Evolutionary conservation across 2,888 invertebrate genomes (phyloP).

Genomic region (Eupithecia tripunctaria): DNA sequence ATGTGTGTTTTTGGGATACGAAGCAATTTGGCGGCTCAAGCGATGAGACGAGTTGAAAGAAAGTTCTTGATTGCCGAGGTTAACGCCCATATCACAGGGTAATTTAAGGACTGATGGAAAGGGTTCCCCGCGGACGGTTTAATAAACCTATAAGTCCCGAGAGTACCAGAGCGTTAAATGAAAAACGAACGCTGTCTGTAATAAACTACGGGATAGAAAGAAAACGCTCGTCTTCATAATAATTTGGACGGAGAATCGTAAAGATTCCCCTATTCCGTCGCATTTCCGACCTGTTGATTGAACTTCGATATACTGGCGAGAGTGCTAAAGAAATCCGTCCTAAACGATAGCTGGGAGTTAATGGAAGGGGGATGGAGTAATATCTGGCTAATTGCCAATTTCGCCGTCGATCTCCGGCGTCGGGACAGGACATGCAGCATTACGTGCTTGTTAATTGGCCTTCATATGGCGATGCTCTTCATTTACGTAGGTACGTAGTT

Average conservation of each 20-base stretch:
- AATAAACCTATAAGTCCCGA: slow-evolving; percentile 16
- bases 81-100: background rate
- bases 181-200: slow-evolving; percentile 26
- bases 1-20: slow-evolving; percentile 1
- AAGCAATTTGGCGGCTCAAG: background rate
- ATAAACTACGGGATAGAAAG: slow-evolving; percentile 22
- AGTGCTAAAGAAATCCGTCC: slow-evolving; percentile 47
- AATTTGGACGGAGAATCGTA: slow-evolving; percentile 41
- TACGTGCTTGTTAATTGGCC: slow-evolving; percentile 60
- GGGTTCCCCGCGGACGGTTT: background rate
- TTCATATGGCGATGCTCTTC: slow-evolving; percentile 53
- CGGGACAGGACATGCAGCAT: slow-evolving; percentile 58
- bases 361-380: slow-evolving; percentile 56
- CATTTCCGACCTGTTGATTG: slow-evolving; percentile 54
- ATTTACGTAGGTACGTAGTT: slow-evolving; percentile 36
- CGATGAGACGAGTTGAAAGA: background rate
- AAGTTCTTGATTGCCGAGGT: slow-evolving; percentile 3
- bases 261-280: slow-evolving; percentile 38
- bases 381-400: slow-evolving; percentile 78
- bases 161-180: slow-evolving; percentile 19
- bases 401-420: slow-evolving; percentile 75
- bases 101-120: background rate
- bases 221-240: slow-evolving; percentile 38
- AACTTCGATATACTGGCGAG: slow-evolving; percentile 42
- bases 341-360: slow-evolving; percentile 45